A percentile compares a stretch with the other conserved stretches of the same genome.
phyloP scores from a whole-genome alignment of 2,888 invertebrate genomes.

The Leistus spinibarbis region DNA sequence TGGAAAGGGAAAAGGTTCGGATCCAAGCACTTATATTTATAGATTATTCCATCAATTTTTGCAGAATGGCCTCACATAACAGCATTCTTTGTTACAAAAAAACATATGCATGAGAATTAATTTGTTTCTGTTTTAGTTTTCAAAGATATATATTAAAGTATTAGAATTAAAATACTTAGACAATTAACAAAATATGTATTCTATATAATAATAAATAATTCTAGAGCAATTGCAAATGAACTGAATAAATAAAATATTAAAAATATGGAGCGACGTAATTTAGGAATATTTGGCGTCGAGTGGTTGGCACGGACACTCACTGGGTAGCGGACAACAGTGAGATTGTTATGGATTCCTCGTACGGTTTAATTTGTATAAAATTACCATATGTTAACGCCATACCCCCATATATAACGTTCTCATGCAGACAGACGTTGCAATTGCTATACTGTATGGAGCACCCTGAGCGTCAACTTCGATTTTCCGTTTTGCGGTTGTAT shows the following conservation, averaged over 20 bases:
- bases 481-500: constrained; percentile 34
- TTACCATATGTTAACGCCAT: constrained; percentile 27
- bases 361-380: constrained; percentile 40
- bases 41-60: neutral
- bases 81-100: neutral
- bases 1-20: neutral
- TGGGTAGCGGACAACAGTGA: neutral
- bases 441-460: neutral
- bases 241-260: too few relatives aligned
- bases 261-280: neutral
- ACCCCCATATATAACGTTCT: neutral
- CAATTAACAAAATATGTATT: too few relatives aligned
- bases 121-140: too few relatives aligned
- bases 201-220: too few relatives aligned
- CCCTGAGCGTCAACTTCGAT: constrained; percentile 26
- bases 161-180: too few relatives aligned
- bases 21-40: neutral
- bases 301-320: neutral
- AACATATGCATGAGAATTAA: neutral
- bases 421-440: neutral
- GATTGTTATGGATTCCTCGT: constrained; percentile 37
- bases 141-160: too few relatives aligned
- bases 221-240: too few relatives aligned
- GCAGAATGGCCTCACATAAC: neutral
- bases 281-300: neutral